Evolutionary conservation across 2,888 invertebrate species (phyloP), one percentile per base, ranked within the genome.

Genomic region (Sarcophaga variegata): DNA sequence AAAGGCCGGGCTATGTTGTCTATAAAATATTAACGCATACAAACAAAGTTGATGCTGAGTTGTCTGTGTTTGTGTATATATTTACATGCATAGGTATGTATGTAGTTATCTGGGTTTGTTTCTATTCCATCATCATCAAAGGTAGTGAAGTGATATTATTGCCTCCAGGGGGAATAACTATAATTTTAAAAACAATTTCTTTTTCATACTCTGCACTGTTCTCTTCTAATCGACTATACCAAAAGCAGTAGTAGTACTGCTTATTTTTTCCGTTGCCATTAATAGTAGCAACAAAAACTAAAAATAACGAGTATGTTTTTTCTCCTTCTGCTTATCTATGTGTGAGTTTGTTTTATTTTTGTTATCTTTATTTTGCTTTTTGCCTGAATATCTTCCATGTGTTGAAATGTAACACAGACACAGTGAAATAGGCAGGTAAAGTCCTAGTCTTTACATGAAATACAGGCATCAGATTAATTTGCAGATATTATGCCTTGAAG

Each of bases 71-170:
- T 71, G 27, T 37, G 67, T 60, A 14, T 62, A 14, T 69, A 14
- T 45, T 45, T 49, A 4, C n/a, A 10, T 62, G 63, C 1, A 22
- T 22, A 22, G 22, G 22, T 27, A 5, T 27, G 37, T 37, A 8
- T 8, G 37, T 37, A 37, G 6, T 2, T 10, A 37, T 10, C 8
- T 37, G 37, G 8, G 37, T 37, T 37, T 37, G 37, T 37, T 37
- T 37, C 37, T 37, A 37, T 37, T 37, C 10, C 37, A 37, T 70
- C 59, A 37, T 75, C 54, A 72, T 84, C 71, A 84, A 87, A 84
- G 84, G 49, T 25, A 82, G 76, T 79, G 47, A 84, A 79, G 84
- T 76, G 81, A 81, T 82, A 76, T 76, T 84, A 79, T 82, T 82
- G 75, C 79, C 79, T 72, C 17, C 60, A 12, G 47, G 76, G 66